Evolutionary conservation across 2,797 vertebrate species (phyloP), one percentile per base, ranked within the genome.

Genomic region (Rhinella marina): DNA sequence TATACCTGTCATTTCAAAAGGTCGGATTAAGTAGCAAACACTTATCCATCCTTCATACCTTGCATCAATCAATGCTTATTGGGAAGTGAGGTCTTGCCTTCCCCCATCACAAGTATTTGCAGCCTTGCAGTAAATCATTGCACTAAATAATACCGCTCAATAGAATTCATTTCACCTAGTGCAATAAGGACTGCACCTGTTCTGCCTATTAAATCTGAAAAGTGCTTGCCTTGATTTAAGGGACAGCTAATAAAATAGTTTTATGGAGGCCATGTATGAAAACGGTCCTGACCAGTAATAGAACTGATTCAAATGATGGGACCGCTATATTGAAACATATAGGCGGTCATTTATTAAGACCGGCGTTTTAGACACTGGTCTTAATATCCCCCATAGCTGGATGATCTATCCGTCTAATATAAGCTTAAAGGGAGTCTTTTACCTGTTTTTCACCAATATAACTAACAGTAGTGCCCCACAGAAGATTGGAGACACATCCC

Each of bases 1-100:
- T 84, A 21, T 82, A 87, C 87, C 88, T 1, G 5, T 88, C 87
- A 87, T 19, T 9, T 81, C 72, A 32, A 87, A 77, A 73, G 82
- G 88, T 75, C 66, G 27, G 12, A 77, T 56, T 88, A 86, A 92
- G 81, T 85, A 88, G 79, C 70, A 85, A 70, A 57, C 73, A 90
- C 70, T 84, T 91, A 90, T 29, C 17, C 29, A 75, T 84, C 56
- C 27, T 29, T 84, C 66, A 84, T 72, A 9, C n/a, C n/a, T 7
- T 2, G 6, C 16, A 57, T 70, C 29, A 72, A 19, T 84, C 82
- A 83, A 16, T 14, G 25, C 27, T 41, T 61, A 32, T 32, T 23
- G 27, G 27, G 27, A 59, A 32, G 29, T 59, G 59, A 23, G 32
- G 52, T 41, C 52, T 57, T 57, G 82, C 21, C 82, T 73, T 75